These are phyloP conservation scores for Phrynocephalus forsythii DNA, from an alignment of 2,797 vertebrate species.

Conservation along the genomic window DNA sequence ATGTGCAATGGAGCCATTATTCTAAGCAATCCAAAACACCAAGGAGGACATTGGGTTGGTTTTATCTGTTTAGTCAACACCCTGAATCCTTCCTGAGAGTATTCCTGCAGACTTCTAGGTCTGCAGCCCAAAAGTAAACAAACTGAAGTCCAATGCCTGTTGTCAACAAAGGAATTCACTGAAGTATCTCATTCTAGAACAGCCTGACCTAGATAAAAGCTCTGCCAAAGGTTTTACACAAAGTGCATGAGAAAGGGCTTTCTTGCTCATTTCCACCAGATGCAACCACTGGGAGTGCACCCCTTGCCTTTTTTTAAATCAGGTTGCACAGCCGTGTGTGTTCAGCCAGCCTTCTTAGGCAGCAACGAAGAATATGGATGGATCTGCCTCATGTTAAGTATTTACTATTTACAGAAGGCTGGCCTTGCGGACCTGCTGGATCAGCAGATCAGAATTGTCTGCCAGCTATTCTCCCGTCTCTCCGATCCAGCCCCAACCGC, in stretches of 20 bases:
- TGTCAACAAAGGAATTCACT: too few species aligned
- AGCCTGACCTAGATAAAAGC: not conserved
- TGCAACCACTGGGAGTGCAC: not conserved
- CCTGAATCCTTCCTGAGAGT: too few species aligned
- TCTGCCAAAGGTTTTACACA: not conserved
- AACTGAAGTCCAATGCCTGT: not conserved
- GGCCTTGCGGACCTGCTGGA: not conserved
- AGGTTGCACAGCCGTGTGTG: not conserved
- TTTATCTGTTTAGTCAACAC: too few species aligned
- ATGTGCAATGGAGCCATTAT: too few species aligned
- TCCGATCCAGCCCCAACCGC: not conserved
- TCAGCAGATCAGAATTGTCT: not conserved
- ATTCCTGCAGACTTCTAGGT: too few species aligned
- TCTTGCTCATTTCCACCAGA: not conserved
- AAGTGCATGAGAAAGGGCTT: conserved; percentile 1
- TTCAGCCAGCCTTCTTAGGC: not conserved
- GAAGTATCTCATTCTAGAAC: not conserved
- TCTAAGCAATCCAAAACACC: too few species aligned
- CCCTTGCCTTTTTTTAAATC: not conserved
- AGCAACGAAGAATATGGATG: not conserved
- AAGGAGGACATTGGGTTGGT: too few species aligned
- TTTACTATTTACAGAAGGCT: too few species aligned
- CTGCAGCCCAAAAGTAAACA: too few species aligned
- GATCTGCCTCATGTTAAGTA: not conserved
- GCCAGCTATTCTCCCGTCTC: not conserved